These are phyloP conservation scores for Vulpes lagopus DNA, from an alignment of 2,113 vertebrate species.

Conservation along the genomic window DNA sequence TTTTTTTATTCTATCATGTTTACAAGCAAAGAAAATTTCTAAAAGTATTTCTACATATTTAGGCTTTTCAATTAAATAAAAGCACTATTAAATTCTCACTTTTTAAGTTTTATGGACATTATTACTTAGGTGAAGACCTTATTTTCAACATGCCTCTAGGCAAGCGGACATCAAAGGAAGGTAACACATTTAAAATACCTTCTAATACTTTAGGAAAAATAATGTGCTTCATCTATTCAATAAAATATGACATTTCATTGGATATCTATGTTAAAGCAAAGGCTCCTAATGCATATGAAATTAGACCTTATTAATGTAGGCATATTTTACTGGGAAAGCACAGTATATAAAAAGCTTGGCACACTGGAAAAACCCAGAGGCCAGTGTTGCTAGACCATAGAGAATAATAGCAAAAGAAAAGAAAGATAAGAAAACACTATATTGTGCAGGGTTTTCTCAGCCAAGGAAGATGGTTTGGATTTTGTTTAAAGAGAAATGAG, in stretches of 20 bases:
- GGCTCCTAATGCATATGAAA: not conserved
- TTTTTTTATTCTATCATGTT: not conserved
- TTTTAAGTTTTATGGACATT: not conserved
- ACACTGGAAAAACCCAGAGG: not conserved
- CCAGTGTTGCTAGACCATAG: not conserved
- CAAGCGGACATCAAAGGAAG: conserved; percentile 28
- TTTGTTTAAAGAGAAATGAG: not conserved
- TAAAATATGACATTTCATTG: conserved; percentile 4
- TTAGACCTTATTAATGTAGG: not conserved
- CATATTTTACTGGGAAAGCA: not conserved
- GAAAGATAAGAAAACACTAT: not conserved
- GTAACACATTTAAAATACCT: conserved; percentile 25
- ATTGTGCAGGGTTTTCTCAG: not conserved
- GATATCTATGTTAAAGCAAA: conserved; percentile 29
- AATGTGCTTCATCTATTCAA: conserved; percentile 30
- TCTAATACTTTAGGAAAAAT: not conserved
- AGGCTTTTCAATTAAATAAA: not conserved
- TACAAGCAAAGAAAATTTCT: conserved; percentile 25
- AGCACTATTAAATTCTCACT: conserved; percentile 19
- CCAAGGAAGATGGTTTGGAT: not conserved
- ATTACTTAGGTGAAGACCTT: not conserved
- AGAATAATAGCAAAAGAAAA: not conserved
- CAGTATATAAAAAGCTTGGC: not conserved
- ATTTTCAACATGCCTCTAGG: conserved; percentile 49
- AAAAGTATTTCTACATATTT: not conserved